Evolutionary conservation across 2,113 vertebrate genomes (phyloP).

Genomic region (Pterocles gutturalis): DNA sequence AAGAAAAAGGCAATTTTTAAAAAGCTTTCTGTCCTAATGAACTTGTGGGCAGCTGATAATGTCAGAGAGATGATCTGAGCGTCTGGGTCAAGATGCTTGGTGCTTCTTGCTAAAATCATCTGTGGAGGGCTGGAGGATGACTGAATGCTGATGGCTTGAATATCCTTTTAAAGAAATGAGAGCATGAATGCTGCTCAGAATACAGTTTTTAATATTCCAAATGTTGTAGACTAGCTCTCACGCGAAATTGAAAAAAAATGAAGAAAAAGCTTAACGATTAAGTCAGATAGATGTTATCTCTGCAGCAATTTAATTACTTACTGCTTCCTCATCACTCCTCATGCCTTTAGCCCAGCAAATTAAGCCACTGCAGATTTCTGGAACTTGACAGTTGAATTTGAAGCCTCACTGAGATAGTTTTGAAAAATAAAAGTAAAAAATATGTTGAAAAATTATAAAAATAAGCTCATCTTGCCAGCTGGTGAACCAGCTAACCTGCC

Average conservation of each 20-base stretch:
- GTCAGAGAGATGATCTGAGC: not conserved
- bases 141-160: not conserved
- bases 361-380: not conserved
- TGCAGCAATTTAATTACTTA: constrained; percentile 39
- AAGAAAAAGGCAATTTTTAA: not conserved
- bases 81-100: not conserved
- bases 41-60: not conserved
- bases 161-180: not conserved
- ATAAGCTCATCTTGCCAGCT: not conserved
- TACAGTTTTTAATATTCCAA: not conserved
- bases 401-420: not conserved
- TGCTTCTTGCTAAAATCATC: not conserved
- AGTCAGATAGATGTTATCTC: constrained; percentile 7
- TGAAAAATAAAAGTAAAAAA: not conserved
- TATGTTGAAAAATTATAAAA: not conserved
- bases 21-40: not conserved
- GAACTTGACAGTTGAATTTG: not conserved
- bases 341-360: not conserved
- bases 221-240: not conserved
- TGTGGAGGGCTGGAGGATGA: not conserved
- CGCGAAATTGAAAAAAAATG: not conserved
- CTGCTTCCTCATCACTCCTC: not conserved
- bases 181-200: not conserved
- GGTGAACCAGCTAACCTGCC: not conserved
- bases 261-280: constrained; percentile 8